Percentiles rank a stretch among this genome's conserved stretches.
Conservation (phyloP, 2,888 invertebrate species). For the Euspilapteryx auroguttella region DNA sequence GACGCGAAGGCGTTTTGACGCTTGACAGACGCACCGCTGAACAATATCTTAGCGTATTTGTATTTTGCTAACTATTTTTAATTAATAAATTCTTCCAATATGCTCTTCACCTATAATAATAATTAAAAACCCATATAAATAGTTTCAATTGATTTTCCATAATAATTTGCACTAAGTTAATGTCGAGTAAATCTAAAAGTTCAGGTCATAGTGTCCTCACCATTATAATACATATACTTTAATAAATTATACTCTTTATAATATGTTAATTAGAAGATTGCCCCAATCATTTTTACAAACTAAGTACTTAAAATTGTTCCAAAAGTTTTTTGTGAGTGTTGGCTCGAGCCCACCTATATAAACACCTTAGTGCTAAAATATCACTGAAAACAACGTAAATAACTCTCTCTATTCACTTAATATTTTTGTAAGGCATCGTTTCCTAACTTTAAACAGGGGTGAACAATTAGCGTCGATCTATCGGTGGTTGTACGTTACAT, state of each 20-base stretch:
- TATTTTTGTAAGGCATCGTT: conserved; percentile 54
- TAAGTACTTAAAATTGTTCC: conserved; percentile 57
- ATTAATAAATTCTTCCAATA: conserved; percentile 62
- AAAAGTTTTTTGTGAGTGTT: conserved; percentile 37
- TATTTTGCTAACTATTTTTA: conserved; percentile 62
- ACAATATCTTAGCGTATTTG: conserved; percentile 57
- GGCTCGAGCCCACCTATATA: conserved; percentile 23
- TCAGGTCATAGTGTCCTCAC: conserved; percentile 13
- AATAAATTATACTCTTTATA: conserved; percentile 58
- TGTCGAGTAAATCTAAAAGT: conserved; percentile 60
- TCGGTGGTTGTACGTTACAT: conserved; percentile 48
- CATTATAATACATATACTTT: conserved; percentile 48
- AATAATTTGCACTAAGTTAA: conserved; percentile 61
- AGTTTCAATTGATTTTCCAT: conserved; percentile 58
- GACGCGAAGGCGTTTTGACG: conserved; percentile 13
- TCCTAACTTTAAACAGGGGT: conserved; percentile 53
- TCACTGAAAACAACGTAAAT: conserved; percentile 56
- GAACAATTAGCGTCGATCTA: too few relatives aligned
- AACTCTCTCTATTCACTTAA: conserved; percentile 55
- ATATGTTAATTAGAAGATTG: conserved; percentile 50
- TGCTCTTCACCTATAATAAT: conserved; percentile 54
- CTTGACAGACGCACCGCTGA: conserved; percentile 55
- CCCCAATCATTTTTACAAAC: conserved; percentile 55
- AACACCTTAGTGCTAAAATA: conserved; percentile 41
- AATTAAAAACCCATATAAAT: conserved; percentile 61